A percentile compares a stretch with the other conserved stretches of the same genome.
Conservation (phyloP, 1,140 invertebrate species). For the Heterodera schachtii region DNA sequence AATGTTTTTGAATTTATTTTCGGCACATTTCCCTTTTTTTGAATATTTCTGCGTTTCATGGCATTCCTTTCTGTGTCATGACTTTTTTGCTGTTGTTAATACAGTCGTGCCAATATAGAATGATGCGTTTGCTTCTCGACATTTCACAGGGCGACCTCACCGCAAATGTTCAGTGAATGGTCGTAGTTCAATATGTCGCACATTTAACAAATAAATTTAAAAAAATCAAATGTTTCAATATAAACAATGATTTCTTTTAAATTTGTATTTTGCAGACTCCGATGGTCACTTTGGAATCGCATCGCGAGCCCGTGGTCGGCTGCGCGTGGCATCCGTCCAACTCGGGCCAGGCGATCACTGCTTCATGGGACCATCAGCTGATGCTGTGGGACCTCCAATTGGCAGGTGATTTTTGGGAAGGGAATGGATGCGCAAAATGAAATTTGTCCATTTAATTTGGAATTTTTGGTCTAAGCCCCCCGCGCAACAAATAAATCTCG, state of each 20-base stretch:
- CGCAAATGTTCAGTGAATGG: not conserved
- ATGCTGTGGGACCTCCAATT: conserved; percentile 87
- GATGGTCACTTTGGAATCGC: conserved; percentile 83
- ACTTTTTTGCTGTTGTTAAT: not conserved
- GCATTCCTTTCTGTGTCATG: not conserved
- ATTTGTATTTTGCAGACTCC: conserved; percentile 73
- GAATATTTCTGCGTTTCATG: too few species aligned
- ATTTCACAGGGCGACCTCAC: not conserved
- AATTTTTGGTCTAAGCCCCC: too few species aligned
- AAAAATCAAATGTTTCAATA: conserved; percentile 1
- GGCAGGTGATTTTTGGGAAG: conserved; percentile 32
- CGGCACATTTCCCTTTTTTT: too few species aligned
- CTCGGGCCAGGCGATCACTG: conserved; percentile 73
- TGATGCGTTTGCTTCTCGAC: not conserved
- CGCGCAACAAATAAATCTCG: too few species aligned
- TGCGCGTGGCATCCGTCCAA: conserved; percentile 79
- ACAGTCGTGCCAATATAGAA: not conserved
- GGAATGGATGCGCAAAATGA: too few species aligned
- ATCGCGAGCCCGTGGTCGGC: conserved; percentile 84
- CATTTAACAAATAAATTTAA: not conserved
- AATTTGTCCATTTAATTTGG: conserved; percentile 3
- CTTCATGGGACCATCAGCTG: conserved; percentile 92
- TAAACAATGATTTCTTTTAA: too few species aligned
- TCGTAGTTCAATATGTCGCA: not conserved
- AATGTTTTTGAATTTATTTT: too few species aligned